A percentile compares a stretch with the other conserved stretches of the same genome.
Evolutionary conservation across 2,888 invertebrate species (phyloP).

Genomic region (Drosophila macrothrix): DNA sequence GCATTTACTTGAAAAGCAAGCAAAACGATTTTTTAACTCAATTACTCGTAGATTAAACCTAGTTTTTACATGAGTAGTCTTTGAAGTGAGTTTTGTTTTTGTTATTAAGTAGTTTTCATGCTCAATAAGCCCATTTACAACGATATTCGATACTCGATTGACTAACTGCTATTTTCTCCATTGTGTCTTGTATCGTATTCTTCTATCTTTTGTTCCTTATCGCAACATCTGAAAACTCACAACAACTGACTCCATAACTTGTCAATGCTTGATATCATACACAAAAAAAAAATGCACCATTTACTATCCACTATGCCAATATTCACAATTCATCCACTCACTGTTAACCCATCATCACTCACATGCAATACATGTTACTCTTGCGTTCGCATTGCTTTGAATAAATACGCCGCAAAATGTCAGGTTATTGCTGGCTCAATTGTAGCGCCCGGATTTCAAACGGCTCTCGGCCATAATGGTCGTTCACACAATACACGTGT

Average conservation of each 20-base stretch:
- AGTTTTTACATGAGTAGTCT: constrained; percentile 29
- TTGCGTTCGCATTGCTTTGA: constrained; percentile 27
- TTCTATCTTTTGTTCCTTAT: constrained; percentile 57
- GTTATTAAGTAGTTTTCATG: constrained; percentile 36
- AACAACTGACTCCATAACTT: background rate
- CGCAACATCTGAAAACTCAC: constrained; percentile 15
- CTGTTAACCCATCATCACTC: constrained; percentile 9
- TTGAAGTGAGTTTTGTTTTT: constrained; percentile 17
- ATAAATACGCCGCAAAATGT: constrained; percentile 40
- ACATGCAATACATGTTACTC: constrained; percentile 8
- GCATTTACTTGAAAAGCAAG: constrained; percentile 72
- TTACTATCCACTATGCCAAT: constrained; percentile 12
- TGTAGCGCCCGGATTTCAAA: constrained; percentile 84
- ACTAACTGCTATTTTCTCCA: constrained; percentile 59
- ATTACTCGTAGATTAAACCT: constrained; percentile 34
- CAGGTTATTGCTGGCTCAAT: constrained; percentile 84
- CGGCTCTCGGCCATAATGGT: constrained; percentile 83
- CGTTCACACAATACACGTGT: constrained; percentile 81
- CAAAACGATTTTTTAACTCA: constrained; percentile 36
- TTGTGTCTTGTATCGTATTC: constrained; percentile 71
- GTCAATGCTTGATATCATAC: background rate
- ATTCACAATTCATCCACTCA: constrained; percentile 5
- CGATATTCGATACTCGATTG: constrained; percentile 39
- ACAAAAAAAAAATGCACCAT: constrained; percentile 17
- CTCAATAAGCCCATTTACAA: constrained; percentile 15